Base-by-base conservation (phyloP, 1,140 invertebrate genomes). In the Lordiphosa stackelbergi region DNA sequence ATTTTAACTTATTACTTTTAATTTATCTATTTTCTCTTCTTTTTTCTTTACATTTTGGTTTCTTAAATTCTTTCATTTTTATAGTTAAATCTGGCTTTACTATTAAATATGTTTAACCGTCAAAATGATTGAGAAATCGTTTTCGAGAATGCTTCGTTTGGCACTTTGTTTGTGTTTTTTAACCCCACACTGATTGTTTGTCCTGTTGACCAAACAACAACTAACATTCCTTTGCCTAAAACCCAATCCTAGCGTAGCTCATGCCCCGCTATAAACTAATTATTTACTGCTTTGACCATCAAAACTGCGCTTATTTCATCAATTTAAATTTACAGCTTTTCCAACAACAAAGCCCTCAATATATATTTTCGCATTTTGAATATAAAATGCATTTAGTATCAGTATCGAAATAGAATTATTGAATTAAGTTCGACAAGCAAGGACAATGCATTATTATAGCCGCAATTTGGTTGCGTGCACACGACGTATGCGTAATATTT, bases 401-500 rank as follows among this genome's bases (percentile, higher is more conserved):
- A 54, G 47, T 60, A 40, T 49, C 11, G 35, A 62, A 69, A 55
- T 55, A 41, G 61, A 69, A 69, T 69, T 43, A 69, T 69, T 69
- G 57, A 69, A 69, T 62, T 55, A 55, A 40, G 41, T 31, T 10
- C 24, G 35, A n/a, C 37, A 48, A 55, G 47, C 41, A 66, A 37
- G 28, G 12, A 9, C 19, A 42, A n/a, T 12, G 19, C 37, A 37
- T 31, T 28, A 28, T 28, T 24, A 31, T 12, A 40, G 37, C 28
- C 9, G 11, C n/a, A 45, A 40, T 36, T 16, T 40, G 28, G 28
- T 51, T 45, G 19, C 57, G 6, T 36, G 53, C 37, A 36, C 38
- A 28, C 53, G 45, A 19, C 58, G 59, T 51, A 70, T 57, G 45
- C 43, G 53, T 54, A 53, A 70, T 70, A 70, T 70, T 70, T 70